phyloP scores from a whole-genome alignment of 2,797 vertebrate genomes.

The Artibeus jamaicensis region DNA sequence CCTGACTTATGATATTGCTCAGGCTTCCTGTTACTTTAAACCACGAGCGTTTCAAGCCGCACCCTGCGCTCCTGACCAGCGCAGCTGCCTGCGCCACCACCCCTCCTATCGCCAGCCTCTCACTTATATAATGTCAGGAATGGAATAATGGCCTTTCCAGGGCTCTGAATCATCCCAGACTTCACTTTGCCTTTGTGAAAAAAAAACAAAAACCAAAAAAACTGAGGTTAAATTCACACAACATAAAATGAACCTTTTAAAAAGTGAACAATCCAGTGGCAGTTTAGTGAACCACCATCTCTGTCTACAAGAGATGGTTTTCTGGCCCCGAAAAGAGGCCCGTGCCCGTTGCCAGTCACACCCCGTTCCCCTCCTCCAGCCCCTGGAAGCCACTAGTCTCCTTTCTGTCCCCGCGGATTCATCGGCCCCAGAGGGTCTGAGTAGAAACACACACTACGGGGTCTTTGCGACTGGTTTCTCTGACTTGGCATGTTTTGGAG shows the following conservation, averaged over 20 bases:
- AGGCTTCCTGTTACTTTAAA: conserved; percentile 84
- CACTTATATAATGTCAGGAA: conserved; percentile 53
- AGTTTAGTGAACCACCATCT: not conserved
- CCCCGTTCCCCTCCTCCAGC: rapidly evolving
- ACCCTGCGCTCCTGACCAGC: conserved; percentile 75
- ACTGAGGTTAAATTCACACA: not conserved
- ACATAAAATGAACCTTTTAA: not conserved
- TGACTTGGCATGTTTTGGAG: rapidly evolving
- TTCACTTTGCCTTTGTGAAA: not conserved
- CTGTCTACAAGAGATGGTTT: not conserved
- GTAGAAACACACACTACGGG: rapidly evolving
- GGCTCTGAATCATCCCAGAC: not conserved
- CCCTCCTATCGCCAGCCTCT: conserved; percentile 53
- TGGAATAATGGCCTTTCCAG: conserved; percentile 64
- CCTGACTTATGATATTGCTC: conserved; percentile 81
- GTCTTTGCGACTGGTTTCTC: not conserved
- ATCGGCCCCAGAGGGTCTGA: not conserved
- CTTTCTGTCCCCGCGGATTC: not conserved
- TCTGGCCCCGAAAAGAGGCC: not conserved
- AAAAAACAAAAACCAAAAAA: too few species aligned
- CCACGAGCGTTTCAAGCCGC: conserved; percentile 73
- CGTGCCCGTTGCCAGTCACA: not conserved
- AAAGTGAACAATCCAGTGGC: not conserved
- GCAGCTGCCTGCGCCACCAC: conserved; percentile 72
- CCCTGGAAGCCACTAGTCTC: not conserved